phyloP scores from a whole-genome alignment of 2,888 invertebrate species.

The Leptinotarsa juncta region DNA sequence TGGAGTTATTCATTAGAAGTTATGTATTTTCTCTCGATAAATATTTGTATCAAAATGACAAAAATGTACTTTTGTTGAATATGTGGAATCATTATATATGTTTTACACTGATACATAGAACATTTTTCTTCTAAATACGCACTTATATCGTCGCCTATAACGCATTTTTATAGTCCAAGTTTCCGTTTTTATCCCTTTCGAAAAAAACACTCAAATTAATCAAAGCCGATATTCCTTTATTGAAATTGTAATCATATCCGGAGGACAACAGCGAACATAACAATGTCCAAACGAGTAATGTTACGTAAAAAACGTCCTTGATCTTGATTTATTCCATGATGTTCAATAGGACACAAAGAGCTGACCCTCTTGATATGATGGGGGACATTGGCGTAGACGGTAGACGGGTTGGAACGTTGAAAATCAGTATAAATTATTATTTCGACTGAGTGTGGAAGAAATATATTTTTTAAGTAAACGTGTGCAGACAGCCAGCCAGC shows the following conservation, averaged over 20 bases:
- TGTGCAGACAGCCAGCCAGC: no score
- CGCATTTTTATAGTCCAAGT: neutral
- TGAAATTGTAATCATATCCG: constrained; percentile 53
- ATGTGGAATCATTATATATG: no score
- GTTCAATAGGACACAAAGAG: constrained; percentile 51
- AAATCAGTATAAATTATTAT: neutral
- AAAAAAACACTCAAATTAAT: constrained; percentile 36
- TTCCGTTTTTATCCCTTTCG: constrained; percentile 9
- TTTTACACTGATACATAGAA: no score
- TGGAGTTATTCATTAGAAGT: no score
- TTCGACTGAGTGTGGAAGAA: neutral
- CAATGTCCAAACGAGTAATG: constrained; percentile 54
- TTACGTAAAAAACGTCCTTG: constrained; percentile 59
- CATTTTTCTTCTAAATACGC: no score
- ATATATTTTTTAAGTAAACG: no score
- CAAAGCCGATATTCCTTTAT: constrained; percentile 47
- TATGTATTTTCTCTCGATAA: no score
- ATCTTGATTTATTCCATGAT: constrained; percentile 53
- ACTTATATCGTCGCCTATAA: no score
- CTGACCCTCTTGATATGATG: constrained; percentile 33
- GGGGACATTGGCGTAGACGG: constrained; percentile 24
- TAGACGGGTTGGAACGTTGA: neutral
- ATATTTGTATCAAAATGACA: no score
- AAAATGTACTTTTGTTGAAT: no score
- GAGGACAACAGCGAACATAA: constrained; percentile 35